Conservation (phyloP, 2,888 invertebrate genomes). For the Ophion obscuratus region DNA sequence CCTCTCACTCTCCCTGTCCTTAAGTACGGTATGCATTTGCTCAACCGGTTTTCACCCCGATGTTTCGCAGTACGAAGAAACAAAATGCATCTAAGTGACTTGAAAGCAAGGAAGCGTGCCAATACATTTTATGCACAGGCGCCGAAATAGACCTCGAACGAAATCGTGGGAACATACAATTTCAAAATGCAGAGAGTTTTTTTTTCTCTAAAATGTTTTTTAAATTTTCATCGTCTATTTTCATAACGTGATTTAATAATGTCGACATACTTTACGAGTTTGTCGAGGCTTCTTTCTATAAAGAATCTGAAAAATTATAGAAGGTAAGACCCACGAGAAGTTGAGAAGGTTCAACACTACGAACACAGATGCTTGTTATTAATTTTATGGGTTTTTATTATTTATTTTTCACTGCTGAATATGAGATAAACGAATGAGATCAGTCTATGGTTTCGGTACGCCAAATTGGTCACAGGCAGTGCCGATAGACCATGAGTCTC, state of each 20-base stretch:
- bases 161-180: too few relatives aligned
- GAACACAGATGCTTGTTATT: neutral
- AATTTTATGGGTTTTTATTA: too few relatives aligned
- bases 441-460: too few relatives aligned
- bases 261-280: neutral
- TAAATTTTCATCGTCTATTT: too few relatives aligned
- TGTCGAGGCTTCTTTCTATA: neutral
- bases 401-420: too few relatives aligned
- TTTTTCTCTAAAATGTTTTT: too few relatives aligned
- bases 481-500: too few relatives aligned
- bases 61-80: slow-evolving; percentile 11
- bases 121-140: neutral
- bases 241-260: too few relatives aligned
- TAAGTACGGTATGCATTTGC: slow-evolving; percentile 45
- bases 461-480: too few relatives aligned
- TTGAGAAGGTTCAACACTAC: slow-evolving; percentile 34
- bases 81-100: slow-evolving; percentile 10
- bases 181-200: too few relatives aligned
- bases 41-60: slow-evolving; percentile 53
- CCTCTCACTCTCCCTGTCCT: neutral
- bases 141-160: too few relatives aligned
- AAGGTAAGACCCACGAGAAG: slow-evolving; percentile 22
- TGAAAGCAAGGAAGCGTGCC: neutral
- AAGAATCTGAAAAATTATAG: neutral
- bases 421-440: too few relatives aligned